phyloP scores from a whole-genome alignment of 2,113 vertebrate species.

The Nothoprocta pentlandii region DNA sequence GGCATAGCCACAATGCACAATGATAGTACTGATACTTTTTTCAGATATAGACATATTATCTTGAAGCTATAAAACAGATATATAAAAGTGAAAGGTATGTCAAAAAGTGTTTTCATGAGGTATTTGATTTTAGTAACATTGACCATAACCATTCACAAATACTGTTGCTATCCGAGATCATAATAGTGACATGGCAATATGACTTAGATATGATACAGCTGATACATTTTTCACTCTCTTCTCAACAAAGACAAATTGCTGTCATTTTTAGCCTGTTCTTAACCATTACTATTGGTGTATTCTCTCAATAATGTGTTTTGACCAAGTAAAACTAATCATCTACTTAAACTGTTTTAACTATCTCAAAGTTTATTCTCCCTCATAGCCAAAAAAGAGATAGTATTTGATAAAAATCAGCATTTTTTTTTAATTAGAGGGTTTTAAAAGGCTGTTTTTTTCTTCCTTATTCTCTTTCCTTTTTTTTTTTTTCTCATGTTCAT shows the following conservation, averaged over 20 bases:
- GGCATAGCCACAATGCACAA: not conserved
- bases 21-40: not conserved
- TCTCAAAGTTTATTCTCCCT: not conserved
- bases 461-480: not conserved
- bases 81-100: not conserved
- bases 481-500: conserved; percentile 46
- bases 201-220: not conserved
- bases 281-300: not conserved
- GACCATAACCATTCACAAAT: not conserved
- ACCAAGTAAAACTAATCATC: not conserved
- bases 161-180: not conserved
- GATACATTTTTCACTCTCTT: not conserved
- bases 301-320: not conserved
- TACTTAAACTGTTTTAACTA: not conserved
- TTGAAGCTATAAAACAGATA: not conserved
- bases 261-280: not conserved
- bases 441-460: conserved; percentile 16
- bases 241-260: not conserved
- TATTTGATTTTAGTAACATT: not conserved
- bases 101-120: not conserved
- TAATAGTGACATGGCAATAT: not conserved
- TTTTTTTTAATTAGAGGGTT: not conserved
- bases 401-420: not conserved
- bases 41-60: not conserved
- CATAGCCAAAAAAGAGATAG: not conserved